Evolutionary conservation across 2,797 vertebrate genomes (phyloP), one percentile per base, ranked within the genome.

Genomic region (Sebastes nivosus): DNA sequence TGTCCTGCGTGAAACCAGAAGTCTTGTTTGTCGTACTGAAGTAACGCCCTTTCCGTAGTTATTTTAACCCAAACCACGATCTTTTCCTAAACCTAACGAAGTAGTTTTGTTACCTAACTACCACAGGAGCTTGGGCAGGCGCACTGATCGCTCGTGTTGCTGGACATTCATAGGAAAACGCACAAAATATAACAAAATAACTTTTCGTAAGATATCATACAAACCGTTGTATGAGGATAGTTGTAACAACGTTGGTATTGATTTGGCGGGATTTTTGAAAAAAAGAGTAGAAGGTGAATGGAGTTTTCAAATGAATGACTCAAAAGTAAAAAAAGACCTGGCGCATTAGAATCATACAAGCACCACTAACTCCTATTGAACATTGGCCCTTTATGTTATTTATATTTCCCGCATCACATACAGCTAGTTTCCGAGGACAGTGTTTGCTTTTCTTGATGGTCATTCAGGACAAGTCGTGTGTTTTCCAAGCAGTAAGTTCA

Each of bases 401-500:
- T 42, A 22, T 57, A 9, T 65, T 52, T 72, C 12, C 8, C 8
- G 1, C 8, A 64, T 59, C 38, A 71, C 64, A 80, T 38, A 63
- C 30, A 73, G 46, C 77, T 61, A 65, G 57, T 83, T 75, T 83
- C 80, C 30, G 14, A 73, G 38, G 52, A 24, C 16, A 64, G 42
- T 9, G 18, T 16, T 13, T 9, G 42, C 27, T 59, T 50, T 61
- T 65, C 74, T 55, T 69, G 11, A 65, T 25, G 30, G 25, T 66
- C 34, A 60, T 58, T 73, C 36, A 29, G 46, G 20, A 76, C n/a
- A 65, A 72, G 52, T 60, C 52, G n/a, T 54, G 52, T 68, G 50
- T 84, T 89, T 80, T 69, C 29, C 25, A 32, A 55, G 13, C 54
- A 58, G 68, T 27, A 66, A 80, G 57, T 76, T 81, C 60, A 74